A percentile compares a stretch with the other conserved stretches of the same genome.
phyloP scores from a whole-genome alignment of 2,113 vertebrate genomes.

The Pitta sordida region DNA sequence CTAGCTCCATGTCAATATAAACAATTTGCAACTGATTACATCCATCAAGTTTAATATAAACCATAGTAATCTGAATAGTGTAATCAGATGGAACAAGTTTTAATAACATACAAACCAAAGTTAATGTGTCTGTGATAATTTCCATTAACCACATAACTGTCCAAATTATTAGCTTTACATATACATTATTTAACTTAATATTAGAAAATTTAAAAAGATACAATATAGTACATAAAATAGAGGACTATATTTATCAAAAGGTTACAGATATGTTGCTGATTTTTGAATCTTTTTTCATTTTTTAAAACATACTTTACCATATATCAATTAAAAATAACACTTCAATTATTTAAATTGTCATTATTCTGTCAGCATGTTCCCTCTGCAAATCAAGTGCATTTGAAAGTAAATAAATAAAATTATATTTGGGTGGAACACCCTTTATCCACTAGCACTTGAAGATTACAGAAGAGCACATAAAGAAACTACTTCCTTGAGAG shows the following conservation, averaged over 20 bases:
- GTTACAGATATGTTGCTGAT: neutral
- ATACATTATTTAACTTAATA: neutral
- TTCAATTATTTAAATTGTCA: neutral
- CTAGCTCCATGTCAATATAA: neutral
- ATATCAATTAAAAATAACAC: neutral
- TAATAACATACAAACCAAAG: conserved; percentile 32
- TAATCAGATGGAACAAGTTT: conserved; percentile 37
- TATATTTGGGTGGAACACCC: neutral
- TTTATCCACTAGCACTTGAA: neutral
- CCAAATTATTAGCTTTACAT: neutral
- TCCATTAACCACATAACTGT: conserved; percentile 27
- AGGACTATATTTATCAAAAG: neutral
- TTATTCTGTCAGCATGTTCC: neutral
- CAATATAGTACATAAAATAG: neutral
- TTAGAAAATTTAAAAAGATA: neutral
- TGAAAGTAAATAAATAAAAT: neutral
- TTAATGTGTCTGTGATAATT: conserved; percentile 20
- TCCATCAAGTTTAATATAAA: conserved; percentile 49
- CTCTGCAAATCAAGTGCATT: neutral
- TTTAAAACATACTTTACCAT: neutral
- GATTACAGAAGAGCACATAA: neutral
- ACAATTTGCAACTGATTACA: conserved; percentile 27
- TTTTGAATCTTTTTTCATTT: neutral
- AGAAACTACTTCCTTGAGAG: neutral
- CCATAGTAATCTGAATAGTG: conserved; percentile 15